Evolutionary conservation across 2,888 invertebrate species (phyloP).

Genomic region (Cephalotes varians): DNA sequence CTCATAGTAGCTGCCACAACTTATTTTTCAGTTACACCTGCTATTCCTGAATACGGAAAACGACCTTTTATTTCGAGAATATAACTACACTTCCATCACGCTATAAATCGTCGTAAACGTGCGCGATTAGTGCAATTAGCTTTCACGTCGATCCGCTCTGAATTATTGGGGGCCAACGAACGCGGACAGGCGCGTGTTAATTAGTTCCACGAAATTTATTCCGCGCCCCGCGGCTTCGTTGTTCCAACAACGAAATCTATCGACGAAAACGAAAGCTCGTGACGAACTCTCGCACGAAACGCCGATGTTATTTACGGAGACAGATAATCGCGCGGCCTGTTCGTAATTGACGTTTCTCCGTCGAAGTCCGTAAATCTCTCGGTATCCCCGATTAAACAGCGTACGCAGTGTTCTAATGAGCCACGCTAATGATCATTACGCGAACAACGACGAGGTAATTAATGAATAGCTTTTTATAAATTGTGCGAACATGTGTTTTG

Average conservation of each 20-base stretch:
- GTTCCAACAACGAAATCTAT: slow-evolving; percentile 29
- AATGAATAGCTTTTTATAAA: slow-evolving; percentile 33
- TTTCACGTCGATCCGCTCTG: slow-evolving; percentile 70
- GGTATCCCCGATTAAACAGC: not conserved
- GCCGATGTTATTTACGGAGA: slow-evolving; percentile 49
- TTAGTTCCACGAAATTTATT: slow-evolving; percentile 75
- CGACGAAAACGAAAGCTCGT: slow-evolving; percentile 14
- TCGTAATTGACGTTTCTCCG: slow-evolving; percentile 37
- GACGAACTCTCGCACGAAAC: slow-evolving; percentile 27
- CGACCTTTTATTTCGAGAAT: not conserved
- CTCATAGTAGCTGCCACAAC: not conserved
- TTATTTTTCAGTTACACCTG: not conserved
- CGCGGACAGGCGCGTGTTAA: slow-evolving; percentile 69
- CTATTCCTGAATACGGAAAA: not conserved
- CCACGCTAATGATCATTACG: slow-evolving; percentile 31
- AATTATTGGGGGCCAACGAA: slow-evolving; percentile 69
- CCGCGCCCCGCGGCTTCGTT: slow-evolving; percentile 15
- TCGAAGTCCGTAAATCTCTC: slow-evolving; percentile 41
- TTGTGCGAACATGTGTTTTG: not conserved
- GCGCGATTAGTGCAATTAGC: slow-evolving; percentile 74
- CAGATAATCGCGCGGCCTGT: slow-evolving; percentile 42
- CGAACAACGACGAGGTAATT: slow-evolving; percentile 24
- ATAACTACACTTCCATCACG: slow-evolving; percentile 5
- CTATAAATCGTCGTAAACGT: slow-evolving; percentile 41
- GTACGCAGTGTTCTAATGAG: slow-evolving; percentile 35